These are phyloP conservation scores for Chamaea fasciata DNA, from an alignment of 2,113 vertebrate species.

Conservation along the genomic window DNA sequence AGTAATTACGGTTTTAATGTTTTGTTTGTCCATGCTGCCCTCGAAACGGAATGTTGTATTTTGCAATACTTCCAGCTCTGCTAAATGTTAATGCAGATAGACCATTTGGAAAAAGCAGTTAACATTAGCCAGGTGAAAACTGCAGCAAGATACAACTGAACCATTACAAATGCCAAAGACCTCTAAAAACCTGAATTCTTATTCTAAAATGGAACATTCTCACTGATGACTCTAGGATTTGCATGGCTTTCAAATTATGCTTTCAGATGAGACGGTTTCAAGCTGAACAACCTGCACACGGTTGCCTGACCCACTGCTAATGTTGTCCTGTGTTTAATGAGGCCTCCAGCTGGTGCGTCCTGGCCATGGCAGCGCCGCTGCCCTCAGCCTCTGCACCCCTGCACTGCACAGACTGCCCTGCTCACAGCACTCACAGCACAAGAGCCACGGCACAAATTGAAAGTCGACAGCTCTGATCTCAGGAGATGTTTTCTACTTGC, in stretches of 20 bases:
- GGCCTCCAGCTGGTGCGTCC: neutral
- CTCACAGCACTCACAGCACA: neutral
- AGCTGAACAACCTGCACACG: neutral
- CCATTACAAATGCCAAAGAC: neutral
- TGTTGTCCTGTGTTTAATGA: fast-evolving
- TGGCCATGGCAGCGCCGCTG: neutral
- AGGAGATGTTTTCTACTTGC: neutral
- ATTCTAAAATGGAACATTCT: neutral
- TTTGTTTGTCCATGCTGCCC: neutral
- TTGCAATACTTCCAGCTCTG: neutral
- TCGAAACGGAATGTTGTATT: neutral
- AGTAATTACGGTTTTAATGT: neutral
- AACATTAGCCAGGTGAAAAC: neutral
- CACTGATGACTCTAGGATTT: neutral
- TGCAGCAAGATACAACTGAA: neutral
- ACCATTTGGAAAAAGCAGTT: neutral
- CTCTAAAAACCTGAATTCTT: neutral
- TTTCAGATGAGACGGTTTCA: neutral
- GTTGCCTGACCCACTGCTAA: neutral
- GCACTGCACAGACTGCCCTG: neutral
- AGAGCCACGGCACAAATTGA: neutral
- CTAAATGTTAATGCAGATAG: neutral
- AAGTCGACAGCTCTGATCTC: neutral
- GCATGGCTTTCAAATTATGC: neutral
- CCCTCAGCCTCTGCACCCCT: fast-evolving